Evolutionary conservation across 2,888 invertebrate genomes (phyloP), one percentile per base, ranked within the genome.

Genomic region (Coenonympha glycerion): DNA sequence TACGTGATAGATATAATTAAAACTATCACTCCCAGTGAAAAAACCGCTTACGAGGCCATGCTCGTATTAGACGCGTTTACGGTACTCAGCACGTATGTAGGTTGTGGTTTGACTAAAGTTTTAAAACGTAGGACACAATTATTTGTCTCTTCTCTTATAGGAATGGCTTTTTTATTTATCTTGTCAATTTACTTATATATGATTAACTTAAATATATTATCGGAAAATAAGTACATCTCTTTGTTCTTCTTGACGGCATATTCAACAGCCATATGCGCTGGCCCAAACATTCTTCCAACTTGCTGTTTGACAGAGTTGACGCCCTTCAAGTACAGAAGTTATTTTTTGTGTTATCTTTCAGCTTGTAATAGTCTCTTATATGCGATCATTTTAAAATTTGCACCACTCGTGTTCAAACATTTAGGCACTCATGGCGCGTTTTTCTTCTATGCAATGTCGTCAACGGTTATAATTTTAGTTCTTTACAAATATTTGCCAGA

Each of bases 341-440:
- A 64, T 69, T 1, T 58, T 74, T 42, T 53, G 68, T 0, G 65
- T 21, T 44, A 19, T 31, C 1, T 44, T 5, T 8, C 19, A 64
- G 67, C 56, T 66, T 65, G 11, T 66, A 69, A 50, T 40, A 69
- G 36, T 49, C 71, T 21, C 66, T 13, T 71, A 65, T 68, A 68
- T 4, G 65, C 68, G n/a, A 61, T 68, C 41, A 6, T 73, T 3
- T 8, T 47, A 3, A 78, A 77, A 66, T 49, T 72, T 37, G 65
- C 76, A 2, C 76, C 76, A 0, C 55, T 61, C 40, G 58, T 76
- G 45, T 77, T 74, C 48, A 63, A 60, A 46, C 49, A 47, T 2
- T 58, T 73, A 2, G 66, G 66, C 18, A 56, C 72, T 28, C 68
- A 68, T 28, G 78, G 75, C 2, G 67, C 72, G 1, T 77, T 78